Percentiles rank a stretch among this genome's conserved stretches.
Conservation (phyloP, 2,797 vertebrate genomes). For the Chaunax sp. region DNA sequence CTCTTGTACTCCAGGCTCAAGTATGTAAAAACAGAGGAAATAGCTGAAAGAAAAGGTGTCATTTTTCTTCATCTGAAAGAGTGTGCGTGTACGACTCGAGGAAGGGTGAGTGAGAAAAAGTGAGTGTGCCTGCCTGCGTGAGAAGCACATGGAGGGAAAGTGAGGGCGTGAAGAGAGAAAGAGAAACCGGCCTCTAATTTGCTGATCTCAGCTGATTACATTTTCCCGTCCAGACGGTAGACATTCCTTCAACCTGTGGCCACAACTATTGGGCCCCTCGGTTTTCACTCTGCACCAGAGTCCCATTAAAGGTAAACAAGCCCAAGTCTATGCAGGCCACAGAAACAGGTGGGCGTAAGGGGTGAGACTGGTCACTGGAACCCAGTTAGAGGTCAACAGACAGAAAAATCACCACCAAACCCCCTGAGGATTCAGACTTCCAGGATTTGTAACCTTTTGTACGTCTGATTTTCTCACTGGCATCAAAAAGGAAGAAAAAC, state of each 20-base stretch:
- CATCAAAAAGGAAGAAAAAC: conserved; percentile 34
- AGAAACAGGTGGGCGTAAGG: conserved; percentile 72
- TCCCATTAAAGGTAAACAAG: conserved; percentile 72
- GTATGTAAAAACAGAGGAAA: conserved; percentile 85
- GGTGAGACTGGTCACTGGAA: conserved; percentile 50
- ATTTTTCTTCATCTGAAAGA: conserved; percentile 79
- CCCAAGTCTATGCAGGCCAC: conserved; percentile 58
- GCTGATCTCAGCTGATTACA: conserved; percentile 84
- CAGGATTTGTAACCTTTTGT: conserved; percentile 9
- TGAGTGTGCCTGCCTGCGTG: conserved; percentile 59
- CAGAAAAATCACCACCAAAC: conserved; percentile 20
- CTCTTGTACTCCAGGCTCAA: conserved; percentile 72
- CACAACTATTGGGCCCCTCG: conserved; percentile 70
- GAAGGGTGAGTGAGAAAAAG: conserved; percentile 40
- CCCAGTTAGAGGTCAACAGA: conserved; percentile 38
- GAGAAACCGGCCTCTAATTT: conserved; percentile 74
- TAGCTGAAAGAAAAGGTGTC: conserved; percentile 83
- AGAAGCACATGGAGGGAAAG: conserved; percentile 64
- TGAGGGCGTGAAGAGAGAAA: conserved; percentile 51
- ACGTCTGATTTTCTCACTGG: conserved; percentile 49
- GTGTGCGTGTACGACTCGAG: conserved; percentile 34
- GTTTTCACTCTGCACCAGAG: conserved; percentile 58
- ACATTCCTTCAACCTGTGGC: conserved; percentile 81
- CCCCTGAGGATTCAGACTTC: conserved; percentile 1
- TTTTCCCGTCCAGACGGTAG: conserved; percentile 82